Percentiles rank a stretch among this genome's conserved stretches.
phyloP scores from a whole-genome alignment of 1,140 invertebrate species.

The Anadara kagoshimensis region DNA sequence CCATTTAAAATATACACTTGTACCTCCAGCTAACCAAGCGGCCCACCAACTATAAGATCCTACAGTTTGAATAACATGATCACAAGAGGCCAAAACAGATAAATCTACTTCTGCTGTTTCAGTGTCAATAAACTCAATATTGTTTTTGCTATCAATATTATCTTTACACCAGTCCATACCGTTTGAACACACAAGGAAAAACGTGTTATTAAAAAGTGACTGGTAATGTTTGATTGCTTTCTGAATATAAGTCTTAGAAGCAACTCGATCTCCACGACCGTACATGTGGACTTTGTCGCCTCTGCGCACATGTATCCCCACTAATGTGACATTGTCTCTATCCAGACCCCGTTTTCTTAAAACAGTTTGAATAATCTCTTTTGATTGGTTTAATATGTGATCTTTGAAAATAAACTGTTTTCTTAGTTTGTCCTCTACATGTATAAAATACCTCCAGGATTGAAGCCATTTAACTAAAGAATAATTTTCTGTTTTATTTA shows the following conservation, averaged over 20 bases:
- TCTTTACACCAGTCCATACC: slow-evolving; percentile 34
- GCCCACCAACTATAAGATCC: slow-evolving; percentile 66
- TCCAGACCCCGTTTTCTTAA: slow-evolving; percentile 9
- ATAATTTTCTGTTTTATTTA: slow-evolving; percentile 8
- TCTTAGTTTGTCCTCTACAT: slow-evolving; percentile 16
- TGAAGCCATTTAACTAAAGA: slow-evolving; percentile 33
- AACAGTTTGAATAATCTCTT: slow-evolving; percentile 12
- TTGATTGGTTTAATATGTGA: slow-evolving; percentile 8
- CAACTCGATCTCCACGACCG: slow-evolving; percentile 37
- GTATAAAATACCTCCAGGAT: slow-evolving; percentile 50
- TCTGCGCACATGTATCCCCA: slow-evolving; percentile 51
- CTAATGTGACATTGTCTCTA: slow-evolving; percentile 14
- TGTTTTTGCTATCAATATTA: slow-evolving; percentile 19
- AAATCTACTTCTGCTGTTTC: slow-evolving; percentile 51
- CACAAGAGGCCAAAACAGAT: slow-evolving; percentile 48
- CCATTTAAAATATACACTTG: slow-evolving; percentile 56
- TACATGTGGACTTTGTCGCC: slow-evolving; percentile 40
- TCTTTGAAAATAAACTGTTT: slow-evolving; percentile 37
- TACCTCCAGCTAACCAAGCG: slow-evolving; percentile 57
- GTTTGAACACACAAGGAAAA: slow-evolving; percentile 46
- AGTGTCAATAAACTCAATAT: slow-evolving; percentile 16
- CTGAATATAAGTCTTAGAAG: slow-evolving; percentile 38
- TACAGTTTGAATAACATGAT: slow-evolving; percentile 60
- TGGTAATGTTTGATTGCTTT: slow-evolving; percentile 39
- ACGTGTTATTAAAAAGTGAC: slow-evolving; percentile 19